These are phyloP conservation scores for Sesia apiformis DNA, from an alignment of 2,888 invertebrate genomes.

Conservation along the genomic window DNA sequence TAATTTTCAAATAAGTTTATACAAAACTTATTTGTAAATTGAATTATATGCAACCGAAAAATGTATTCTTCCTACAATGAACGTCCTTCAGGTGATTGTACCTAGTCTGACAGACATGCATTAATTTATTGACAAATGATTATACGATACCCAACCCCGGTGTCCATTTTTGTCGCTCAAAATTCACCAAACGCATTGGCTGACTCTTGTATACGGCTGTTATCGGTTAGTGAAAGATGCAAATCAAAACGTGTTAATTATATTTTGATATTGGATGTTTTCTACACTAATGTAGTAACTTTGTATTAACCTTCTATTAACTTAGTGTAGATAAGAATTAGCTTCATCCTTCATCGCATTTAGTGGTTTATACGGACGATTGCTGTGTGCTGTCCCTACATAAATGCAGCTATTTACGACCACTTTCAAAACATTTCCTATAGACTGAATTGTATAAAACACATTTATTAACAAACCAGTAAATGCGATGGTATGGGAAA, in stretches of 20 bases:
- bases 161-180: constrained; percentile 52
- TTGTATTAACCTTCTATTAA: constrained; percentile 53
- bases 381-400: constrained; percentile 14
- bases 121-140: constrained; percentile 12
- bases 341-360: constrained; percentile 48
- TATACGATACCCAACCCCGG: constrained; percentile 43
- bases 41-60: too few species aligned
- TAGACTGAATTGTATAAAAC: constrained; percentile 7
- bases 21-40: too few species aligned
- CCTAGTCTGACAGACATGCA: too few species aligned
- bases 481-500: constrained; percentile 41
- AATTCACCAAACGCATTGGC: constrained; percentile 61
- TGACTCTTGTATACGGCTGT: constrained; percentile 73
- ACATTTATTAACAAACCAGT: constrained; percentile 21
- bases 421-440: constrained; percentile 2
- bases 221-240: constrained; percentile 71
- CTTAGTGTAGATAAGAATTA: constrained; percentile 47
- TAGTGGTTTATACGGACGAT: constrained; percentile 25
- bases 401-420: constrained; percentile 2
- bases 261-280: constrained; percentile 74
- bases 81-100: too few species aligned
- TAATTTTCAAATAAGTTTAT: too few species aligned
- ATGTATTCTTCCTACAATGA: too few species aligned
- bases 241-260: constrained; percentile 67
- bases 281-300: constrained; percentile 64